These are phyloP conservation scores for Corydoras sp. DNA, from an alignment of 2,113 vertebrate genomes.

Conservation along the genomic window DNA sequence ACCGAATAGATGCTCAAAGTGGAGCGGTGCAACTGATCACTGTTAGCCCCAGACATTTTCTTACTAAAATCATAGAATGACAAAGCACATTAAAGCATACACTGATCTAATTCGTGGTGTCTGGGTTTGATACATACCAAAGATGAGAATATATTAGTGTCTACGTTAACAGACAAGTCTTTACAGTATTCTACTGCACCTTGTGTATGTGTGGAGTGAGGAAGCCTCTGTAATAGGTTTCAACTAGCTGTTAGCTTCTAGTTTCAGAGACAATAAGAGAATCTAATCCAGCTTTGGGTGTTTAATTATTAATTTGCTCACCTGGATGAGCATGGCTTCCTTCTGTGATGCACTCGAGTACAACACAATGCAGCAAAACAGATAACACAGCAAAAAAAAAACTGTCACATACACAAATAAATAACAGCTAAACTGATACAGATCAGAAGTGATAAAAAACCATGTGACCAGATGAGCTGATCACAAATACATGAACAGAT, in stretches of 20 bases:
- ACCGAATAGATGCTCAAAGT: conserved; percentile 65
- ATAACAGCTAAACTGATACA: not conserved
- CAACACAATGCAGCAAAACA: conserved; percentile 32
- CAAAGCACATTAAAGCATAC: conserved; percentile 5
- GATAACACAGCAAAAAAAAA: conserved; percentile 13
- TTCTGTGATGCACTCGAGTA: not conserved
- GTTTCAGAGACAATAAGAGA: conserved; percentile 45
- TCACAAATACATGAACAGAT: too few species aligned
- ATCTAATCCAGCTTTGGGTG: conserved; percentile 51
- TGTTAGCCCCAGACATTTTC: conserved; percentile 63
- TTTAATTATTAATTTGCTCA: conserved; percentile 63
- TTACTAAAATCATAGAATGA: conserved; percentile 6
- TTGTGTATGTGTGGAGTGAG: not conserved
- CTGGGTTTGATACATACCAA: not conserved
- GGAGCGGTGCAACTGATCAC: conserved; percentile 66
- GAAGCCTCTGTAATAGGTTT: conserved; percentile 37
- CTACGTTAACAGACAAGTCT: not conserved
- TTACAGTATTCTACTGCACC: not conserved
- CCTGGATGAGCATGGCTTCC: conserved; percentile 21
- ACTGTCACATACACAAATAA: not conserved
- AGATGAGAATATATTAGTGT: too few species aligned
- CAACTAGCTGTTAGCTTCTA: conserved; percentile 41
- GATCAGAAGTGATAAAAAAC: too few species aligned
- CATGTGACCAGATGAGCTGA: too few species aligned
- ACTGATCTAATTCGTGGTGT: not conserved